A percentile compares a stretch with the other conserved stretches of the same genome.
phyloP scores from a whole-genome alignment of 2,113 vertebrate genomes.

The Neodontobutis hainanensis region DNA sequence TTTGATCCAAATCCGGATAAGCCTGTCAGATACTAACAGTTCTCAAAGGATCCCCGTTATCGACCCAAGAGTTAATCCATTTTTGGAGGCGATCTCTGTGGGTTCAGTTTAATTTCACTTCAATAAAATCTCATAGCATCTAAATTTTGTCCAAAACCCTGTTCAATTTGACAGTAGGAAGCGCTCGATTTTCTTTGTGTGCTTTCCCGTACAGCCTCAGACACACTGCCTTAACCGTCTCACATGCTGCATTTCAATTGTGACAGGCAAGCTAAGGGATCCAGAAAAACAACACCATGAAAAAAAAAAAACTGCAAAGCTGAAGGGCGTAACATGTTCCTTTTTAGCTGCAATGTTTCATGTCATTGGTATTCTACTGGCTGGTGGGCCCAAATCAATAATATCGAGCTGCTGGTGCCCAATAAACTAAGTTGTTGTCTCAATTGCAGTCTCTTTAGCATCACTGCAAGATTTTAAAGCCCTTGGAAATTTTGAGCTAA shows the following conservation, averaged over 20 bases:
- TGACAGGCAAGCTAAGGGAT: constrained; percentile 19
- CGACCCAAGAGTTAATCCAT: not conserved
- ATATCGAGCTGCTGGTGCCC: constrained; percentile 69
- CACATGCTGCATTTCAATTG: constrained; percentile 22
- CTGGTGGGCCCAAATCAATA: constrained; percentile 66
- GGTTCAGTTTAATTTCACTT: constrained; percentile 22
- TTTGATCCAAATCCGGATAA: constrained; percentile 5
- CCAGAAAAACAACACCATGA: not conserved
- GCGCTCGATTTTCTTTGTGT: not conserved
- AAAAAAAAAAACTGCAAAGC: constrained; percentile 13
- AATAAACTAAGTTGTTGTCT: constrained; percentile 81
- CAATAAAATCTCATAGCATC: constrained; percentile 27
- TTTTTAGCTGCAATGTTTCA: constrained; percentile 62
- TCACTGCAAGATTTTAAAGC: constrained; percentile 49
- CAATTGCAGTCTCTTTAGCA: constrained; percentile 74
- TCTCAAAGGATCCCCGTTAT: constrained; percentile 23
- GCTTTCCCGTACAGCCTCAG: not conserved
- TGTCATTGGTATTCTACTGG: constrained; percentile 74
- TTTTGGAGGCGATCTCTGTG: constrained; percentile 3
- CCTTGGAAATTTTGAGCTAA: constrained; percentile 34
- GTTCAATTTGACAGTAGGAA: constrained; percentile 20
- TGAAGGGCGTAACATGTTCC: constrained; percentile 50
- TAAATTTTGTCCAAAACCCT: constrained; percentile 5
- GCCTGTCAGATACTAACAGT: not conserved
- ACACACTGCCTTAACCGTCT: not conserved